A percentile compares a stretch with the other conserved stretches of the same genome.
Evolutionary conservation across 2,888 invertebrate species (phyloP).

Genomic region (Congeria kusceri): DNA sequence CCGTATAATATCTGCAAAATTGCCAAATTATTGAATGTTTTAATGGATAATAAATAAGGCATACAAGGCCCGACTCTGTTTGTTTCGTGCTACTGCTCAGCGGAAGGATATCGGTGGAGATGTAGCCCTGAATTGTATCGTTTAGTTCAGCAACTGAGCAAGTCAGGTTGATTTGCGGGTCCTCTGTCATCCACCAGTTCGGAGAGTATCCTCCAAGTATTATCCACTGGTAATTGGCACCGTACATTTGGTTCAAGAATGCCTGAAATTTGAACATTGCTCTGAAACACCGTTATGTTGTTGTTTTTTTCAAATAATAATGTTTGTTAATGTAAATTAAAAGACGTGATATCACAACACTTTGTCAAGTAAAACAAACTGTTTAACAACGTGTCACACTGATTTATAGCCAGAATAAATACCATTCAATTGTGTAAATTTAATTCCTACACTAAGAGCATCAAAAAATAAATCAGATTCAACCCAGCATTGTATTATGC

Average conservation of each 20-base stretch:
- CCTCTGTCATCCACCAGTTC: slow-evolving; percentile 86
- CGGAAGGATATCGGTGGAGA: slow-evolving; percentile 89
- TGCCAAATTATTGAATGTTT: no score
- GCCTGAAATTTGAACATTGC: slow-evolving; percentile 87
- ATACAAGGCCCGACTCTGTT: slow-evolving; percentile 78
- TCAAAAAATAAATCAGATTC: no score
- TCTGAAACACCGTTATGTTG: no score
- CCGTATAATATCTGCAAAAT: no score
- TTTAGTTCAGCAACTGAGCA: slow-evolving; percentile 90
- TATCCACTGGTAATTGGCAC: slow-evolving; percentile 96
- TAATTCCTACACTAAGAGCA: background rate
- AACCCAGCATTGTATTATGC: no score
- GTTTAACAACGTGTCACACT: no score
- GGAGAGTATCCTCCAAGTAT: slow-evolving; percentile 86
- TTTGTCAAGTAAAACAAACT: no score
- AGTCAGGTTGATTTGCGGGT: slow-evolving; percentile 84
- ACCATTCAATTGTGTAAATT: background rate
- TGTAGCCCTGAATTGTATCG: slow-evolving; percentile 91
- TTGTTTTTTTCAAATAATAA: no score
- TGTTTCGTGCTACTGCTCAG: slow-evolving; percentile 73
- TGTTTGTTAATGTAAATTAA: no score
- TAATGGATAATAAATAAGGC: no score
- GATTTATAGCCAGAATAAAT: no score
- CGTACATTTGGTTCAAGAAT: slow-evolving; percentile 93
- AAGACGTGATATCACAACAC: no score